Evolutionary conservation across 2,113 vertebrate genomes (phyloP).

Genomic region (Euleptes europaea): DNA sequence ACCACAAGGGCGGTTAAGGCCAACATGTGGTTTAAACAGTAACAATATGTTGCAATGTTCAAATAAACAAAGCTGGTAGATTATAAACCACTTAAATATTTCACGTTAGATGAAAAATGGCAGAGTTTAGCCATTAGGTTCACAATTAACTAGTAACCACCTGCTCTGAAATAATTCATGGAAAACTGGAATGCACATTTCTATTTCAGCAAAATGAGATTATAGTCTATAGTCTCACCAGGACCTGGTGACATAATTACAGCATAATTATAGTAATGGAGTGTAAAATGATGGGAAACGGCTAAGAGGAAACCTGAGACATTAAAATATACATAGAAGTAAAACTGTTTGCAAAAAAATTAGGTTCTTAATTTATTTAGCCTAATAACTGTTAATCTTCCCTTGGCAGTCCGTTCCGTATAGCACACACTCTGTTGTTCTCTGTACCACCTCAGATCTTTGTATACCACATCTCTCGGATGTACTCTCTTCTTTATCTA

Average conservation of each 20-base stretch:
- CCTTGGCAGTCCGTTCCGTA: too few species aligned
- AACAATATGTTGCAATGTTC: constrained; percentile 51
- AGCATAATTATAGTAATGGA: not conserved
- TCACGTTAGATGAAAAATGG: constrained; percentile 54
- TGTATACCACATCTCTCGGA: too few species aligned
- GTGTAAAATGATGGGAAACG: constrained; percentile 41
- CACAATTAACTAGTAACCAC: constrained; percentile 58
- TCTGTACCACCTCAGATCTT: too few species aligned
- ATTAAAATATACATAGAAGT: too few species aligned
- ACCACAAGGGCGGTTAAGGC: too few species aligned
- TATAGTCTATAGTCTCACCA: constrained; percentile 56
- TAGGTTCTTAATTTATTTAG: too few species aligned
- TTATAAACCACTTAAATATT: constrained; percentile 55
- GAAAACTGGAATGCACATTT: constrained; percentile 33
- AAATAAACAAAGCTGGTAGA: constrained; percentile 52
- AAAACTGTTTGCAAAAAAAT: too few species aligned
- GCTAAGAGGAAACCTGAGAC: constrained; percentile 24
- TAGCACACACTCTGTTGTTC: too few species aligned
- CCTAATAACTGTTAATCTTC: too few species aligned
- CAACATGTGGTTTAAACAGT: not conserved
- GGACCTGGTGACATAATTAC: constrained; percentile 45
- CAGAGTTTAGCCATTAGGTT: constrained; percentile 56
- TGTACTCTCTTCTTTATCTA: too few species aligned
- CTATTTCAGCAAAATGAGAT: constrained; percentile 53
- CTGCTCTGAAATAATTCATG: constrained; percentile 60